phyloP scores from a whole-genome alignment of 2,113 vertebrate genomes.

The Micronisus gabar region DNA sequence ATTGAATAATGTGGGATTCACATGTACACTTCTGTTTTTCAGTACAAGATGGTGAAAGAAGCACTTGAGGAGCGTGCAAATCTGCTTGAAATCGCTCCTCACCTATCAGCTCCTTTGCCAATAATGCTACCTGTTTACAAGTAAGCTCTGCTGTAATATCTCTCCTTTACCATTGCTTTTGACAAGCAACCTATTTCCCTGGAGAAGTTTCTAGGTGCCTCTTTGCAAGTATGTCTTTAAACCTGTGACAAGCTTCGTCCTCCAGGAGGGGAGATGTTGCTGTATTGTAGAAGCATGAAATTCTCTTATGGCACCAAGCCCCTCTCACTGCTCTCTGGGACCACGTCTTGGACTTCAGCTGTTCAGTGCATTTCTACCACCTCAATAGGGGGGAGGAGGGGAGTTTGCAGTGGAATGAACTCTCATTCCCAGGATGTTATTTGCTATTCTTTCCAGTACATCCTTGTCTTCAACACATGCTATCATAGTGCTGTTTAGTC shows the following conservation, averaged over 20 bases:
- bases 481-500: neutral
- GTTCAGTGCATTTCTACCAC: fast-evolving
- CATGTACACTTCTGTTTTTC: neutral
- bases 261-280: neutral
- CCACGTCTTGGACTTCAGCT: neutral
- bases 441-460: neutral
- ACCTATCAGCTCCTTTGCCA: conserved; percentile 88
- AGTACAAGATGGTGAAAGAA: conserved; percentile 97
- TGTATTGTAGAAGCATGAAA: neutral
- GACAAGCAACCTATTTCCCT: neutral
- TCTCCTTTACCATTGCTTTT: neutral
- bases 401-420: neutral
- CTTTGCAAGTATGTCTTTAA: neutral
- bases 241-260: neutral
- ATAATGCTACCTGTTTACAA: conserved; percentile 98
- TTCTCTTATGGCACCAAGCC: neutral
- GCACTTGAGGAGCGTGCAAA: conserved; percentile 91
- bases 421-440: neutral
- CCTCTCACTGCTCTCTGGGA: neutral
- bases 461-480: fast-evolving
- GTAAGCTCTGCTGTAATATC: conserved; percentile 68
- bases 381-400: fast-evolving
- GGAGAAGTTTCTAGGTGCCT: neutral
- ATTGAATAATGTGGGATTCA: neutral
- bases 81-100: conserved; percentile 91